Base-by-base conservation (phyloP, 1,140 invertebrate genomes). In the Zaprionus gabonicus region DNA sequence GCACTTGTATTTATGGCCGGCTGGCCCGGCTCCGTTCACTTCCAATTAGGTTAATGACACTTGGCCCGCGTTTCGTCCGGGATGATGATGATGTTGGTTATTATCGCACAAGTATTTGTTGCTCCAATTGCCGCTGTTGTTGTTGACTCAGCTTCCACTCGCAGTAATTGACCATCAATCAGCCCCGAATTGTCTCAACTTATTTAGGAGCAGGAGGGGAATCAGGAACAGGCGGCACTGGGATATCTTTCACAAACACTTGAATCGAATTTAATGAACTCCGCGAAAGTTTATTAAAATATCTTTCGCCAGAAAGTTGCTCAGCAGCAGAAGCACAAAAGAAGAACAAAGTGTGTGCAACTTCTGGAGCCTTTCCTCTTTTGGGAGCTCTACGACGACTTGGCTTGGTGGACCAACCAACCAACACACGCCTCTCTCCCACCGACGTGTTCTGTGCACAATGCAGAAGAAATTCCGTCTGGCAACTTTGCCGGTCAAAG, bases 401-500 rank as follows among this genome's bases (percentile, higher is more conserved):
- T 2, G 13, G 20, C 20, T 25, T 13, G 9, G 46, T 15, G 38
- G 13, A 41, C 13, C 38, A 41, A 41, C 15, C 12, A 41, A 51
- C 20, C 17, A 20, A 25, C 46, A 25, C 10, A 51, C 46, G 46
- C 46, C 46, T 20, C 46, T 41, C 41, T 17, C 46, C 20, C 78
- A 70, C 44, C 80, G 66, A 27, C 36, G 38, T 74, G 41, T 74
- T 67, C 17, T 51, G 63, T 63, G 71, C 79, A 85, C 79, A 84
- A 85, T 71, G 78, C 55, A 75, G 85, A 91, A 82, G 80, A 91
- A 91, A 91, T 91, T 91, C 86, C 86, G 86, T 91, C 86, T 91
- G 74, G 86, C 86, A 91, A 91, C 86, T 91, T 91, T 91, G 86
- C 86, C 86, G 86, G 86, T 91, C 86, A 86, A 91, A 91, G 82